phyloP scores from a whole-genome alignment of 2,113 vertebrate species.

The Heteronetta atricapilla region DNA sequence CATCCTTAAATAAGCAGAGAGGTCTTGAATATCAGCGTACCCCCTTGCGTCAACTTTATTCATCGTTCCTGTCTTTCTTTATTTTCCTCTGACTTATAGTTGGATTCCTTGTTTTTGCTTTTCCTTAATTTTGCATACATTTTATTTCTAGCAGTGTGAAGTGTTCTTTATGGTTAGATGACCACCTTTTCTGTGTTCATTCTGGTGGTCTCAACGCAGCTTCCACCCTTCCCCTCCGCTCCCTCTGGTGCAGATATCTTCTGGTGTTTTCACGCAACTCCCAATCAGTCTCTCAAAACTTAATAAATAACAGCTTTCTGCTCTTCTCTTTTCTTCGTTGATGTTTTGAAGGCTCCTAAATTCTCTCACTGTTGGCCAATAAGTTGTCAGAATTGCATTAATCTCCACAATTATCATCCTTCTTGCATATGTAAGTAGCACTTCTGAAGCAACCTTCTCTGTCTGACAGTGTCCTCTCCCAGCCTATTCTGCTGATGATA shows the following conservation, averaged over 20 bases:
- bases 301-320: background rate
- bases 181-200: no score
- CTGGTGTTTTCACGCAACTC: background rate
- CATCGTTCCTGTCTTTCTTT: background rate
- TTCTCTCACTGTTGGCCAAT: background rate
- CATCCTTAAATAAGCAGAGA: background rate
- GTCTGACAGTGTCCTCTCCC: background rate
- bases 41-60: background rate
- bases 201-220: background rate
- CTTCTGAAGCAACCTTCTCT: background rate
- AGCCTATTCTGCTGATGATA: background rate
- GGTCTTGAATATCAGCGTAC: background rate
- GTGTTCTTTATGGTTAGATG: background rate
- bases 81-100: background rate
- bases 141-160: background rate
- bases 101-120: background rate
- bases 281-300: rapidly evolving
- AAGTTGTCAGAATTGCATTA: background rate
- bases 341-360: background rate
- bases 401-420: background rate
- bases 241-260: background rate
- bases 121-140: background rate
- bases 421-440: background rate
- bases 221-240: background rate
- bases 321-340: background rate